Base-by-base conservation (phyloP, 1,140 invertebrate genomes). In the Aphelenchoides avenae region DNA sequence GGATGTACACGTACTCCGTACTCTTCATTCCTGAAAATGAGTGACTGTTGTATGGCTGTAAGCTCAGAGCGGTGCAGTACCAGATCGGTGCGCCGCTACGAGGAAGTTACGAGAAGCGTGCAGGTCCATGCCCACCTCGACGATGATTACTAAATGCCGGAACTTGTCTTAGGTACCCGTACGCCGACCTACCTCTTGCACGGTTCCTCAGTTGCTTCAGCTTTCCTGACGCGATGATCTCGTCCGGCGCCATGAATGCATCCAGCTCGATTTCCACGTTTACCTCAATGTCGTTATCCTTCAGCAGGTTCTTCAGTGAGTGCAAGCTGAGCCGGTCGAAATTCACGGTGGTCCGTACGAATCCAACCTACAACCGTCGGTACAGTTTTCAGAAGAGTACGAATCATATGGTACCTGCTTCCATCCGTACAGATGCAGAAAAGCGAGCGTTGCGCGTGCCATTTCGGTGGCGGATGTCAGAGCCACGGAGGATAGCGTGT, bases 381-480 rank as follows among this genome's bases (percentile, higher is more conserved):
- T 36, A 36, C 13, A 13, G 34, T 36, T 13, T 36, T 13, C 18
- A 13, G 34, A 36, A 36, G 13, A 36, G 13, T 36, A n/a, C 18
- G 13, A 36, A 13, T 36, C 34, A 13, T 36, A 22, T 57, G 15
- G 15, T 29, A 48, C 71, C 53, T 75, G 71, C 55, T 75, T 65
- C 70, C 71, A 75, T 18, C 73, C 70, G 55, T 75, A 76, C 18
- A 77, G 44, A 26, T 75, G 57, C 11, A 75, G 26, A 29, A 46
- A 70, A n/a, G 75, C 57, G 9, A 70, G 43, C 6, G 72, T 75
- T 27, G 73, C 75, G 15, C 72, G 66, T 20, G 73, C 73, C 73
- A 75, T 75, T 63, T 75, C 73, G 29, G 64, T 72, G 15, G 73
- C 73, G 7, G 73, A 75, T 0, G 73, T 77, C n/a, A 75, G 37